Evolutionary conservation across 2,888 invertebrate genomes (phyloP), one percentile per base, ranked within the genome.

Genomic region (Andrena chrysosceles): DNA sequence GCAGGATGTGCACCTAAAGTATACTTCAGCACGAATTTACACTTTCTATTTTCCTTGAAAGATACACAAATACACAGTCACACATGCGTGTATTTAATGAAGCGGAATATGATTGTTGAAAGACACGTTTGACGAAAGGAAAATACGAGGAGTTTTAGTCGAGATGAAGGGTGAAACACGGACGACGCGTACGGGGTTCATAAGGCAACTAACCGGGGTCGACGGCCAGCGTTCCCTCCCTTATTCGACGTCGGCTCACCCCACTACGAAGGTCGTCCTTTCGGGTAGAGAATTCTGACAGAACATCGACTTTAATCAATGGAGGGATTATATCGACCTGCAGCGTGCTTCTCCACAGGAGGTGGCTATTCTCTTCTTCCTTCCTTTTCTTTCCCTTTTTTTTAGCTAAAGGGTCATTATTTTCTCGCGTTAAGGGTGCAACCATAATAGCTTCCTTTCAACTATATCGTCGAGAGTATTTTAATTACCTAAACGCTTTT

Each of bases 151-250:
- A 64, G 26, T 75, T 67, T 63, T 48, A 2, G 10, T n/a, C 23
- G 33, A 64, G 49, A 29, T 29, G 56, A 71, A 54, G 64, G 67
- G 56, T 73, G 54, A 54, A 77, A 64, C 56, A 52, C 54, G 71
- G 77, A 48, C 77, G 84, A 84, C 29, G 49, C 56, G 16, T 59
- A 49, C 68, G 63, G 62, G 78, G 74, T 80, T 88, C 82, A 69
- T 87, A 82, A 84, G 81, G 85, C 84, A 81, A 89, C 89, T 88
- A 76, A 77, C 74, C 72, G 85, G 83, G 88, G 89, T 89, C 74
- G 89, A 80, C 81, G 81, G 72, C 81, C 87, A 89, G 79, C 73
- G 71, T 84, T 84, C 80, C 81, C 77, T 69, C 77, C 76, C 80
- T 77, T 74, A 66, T 74, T 70, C 77, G 59, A 62, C 77, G 59